Evolutionary conservation across 2,113 vertebrate species (phyloP).

Genomic region (Motacilla alba): DNA sequence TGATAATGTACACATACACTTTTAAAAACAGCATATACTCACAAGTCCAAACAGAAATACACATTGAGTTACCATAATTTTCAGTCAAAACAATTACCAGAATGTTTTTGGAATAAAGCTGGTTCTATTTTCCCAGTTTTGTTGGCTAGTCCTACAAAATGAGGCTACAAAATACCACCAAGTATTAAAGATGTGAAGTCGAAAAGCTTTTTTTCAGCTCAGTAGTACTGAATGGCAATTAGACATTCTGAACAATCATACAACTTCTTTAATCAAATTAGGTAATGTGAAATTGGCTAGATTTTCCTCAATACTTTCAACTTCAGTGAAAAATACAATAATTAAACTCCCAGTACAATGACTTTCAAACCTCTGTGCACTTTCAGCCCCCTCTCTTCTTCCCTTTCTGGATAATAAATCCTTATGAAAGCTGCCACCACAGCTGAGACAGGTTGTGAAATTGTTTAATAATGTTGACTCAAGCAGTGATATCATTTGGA

Average conservation of each 20-base stretch:
- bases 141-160: neutral
- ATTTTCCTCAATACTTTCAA: conserved; percentile 58
- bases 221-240: conserved; percentile 35
- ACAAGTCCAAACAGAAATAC: neutral
- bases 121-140: neutral
- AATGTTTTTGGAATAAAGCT: neutral
- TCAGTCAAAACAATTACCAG: neutral
- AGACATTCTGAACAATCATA: conserved; percentile 54
- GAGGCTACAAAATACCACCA: neutral
- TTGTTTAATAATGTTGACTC: conserved; percentile 68
- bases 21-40: neutral
- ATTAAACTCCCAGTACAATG: conserved; percentile 67
- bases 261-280: conserved; percentile 62
- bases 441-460: conserved; percentile 59
- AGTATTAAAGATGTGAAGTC: neutral
- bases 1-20: neutral
- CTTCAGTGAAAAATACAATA: conserved; percentile 69
- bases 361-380: conserved; percentile 52
- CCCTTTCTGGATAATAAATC: conserved; percentile 63
- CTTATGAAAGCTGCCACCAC: conserved; percentile 66
- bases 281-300: conserved; percentile 49
- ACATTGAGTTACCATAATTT: neutral
- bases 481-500: conserved; percentile 59
- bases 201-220: neutral
- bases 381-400: conserved; percentile 1